Base-by-base conservation (phyloP, 30 jellyfish, hydroid and myxozoan genomes). In the Cassiopea andromeda region DNA sequence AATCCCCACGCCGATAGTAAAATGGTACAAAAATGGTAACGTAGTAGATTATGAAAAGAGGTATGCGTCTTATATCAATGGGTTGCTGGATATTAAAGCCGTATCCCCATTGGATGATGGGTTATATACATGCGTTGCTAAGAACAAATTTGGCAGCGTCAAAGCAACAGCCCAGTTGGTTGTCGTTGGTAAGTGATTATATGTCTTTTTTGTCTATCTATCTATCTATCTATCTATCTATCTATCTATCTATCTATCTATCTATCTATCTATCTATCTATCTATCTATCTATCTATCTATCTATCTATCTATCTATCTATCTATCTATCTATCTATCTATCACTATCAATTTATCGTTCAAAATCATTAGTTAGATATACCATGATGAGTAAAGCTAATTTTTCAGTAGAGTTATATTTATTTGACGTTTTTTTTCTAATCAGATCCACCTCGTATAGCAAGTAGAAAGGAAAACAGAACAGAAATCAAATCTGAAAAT, bases 31-130 rank as follows among this genome's bases (percentile, higher is more conserved):
- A 49, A 85, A 92, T 47, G 91, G 93, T 15, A 18, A 69, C 48
- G 72, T 85, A 7, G 80, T 92, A 1, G 91, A 87, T 38, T 66
- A 71, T 13, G 93, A 59, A 1, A 67, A 59, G 13, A 85, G 87
- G 10, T 85, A 87, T 38, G 72, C 49, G 54, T 81, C 96, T 1
- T 67, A 64, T 15, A 80, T 81, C 68, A 74, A 80, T 38, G 88
- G 90, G 16, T 49, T 92, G 46, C 89, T 92, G 49, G 89, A 81
- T 13, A 89, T 92, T 46, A 69, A 77, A 14, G 44, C 92, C 16
- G 90, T 92, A 18, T 8, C 93, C 1, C 54, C 93, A 0, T n/a
- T 82, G 1, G 98, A 92, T 54, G 96, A 82, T 49, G 98, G 98
- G 48, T 59, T 60, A 1, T 92, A 75, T 69, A 80, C 90, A 46